Evolutionary conservation across 2,113 vertebrate genomes (phyloP), one percentile per base, ranked within the genome.

Genomic region (Corynorhinus townsendii): DNA sequence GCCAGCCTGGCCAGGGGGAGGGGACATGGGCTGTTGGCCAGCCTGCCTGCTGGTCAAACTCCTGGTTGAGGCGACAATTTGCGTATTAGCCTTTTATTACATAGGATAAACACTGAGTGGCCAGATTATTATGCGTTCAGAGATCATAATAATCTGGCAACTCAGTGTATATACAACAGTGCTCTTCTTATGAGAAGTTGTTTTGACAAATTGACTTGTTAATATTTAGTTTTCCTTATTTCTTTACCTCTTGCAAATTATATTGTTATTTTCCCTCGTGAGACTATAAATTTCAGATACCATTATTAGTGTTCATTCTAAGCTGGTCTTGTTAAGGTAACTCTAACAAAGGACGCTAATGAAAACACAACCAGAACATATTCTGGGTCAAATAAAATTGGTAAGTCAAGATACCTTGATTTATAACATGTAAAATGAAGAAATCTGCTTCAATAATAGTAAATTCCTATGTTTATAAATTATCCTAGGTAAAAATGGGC

Each of bases 361-460:
- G 84, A 86, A 86, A 84, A 85, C 28, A 93, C 30, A 91, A 75
- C 22, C 40, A 90, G 47, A 92, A 87, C 5, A 49, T 83, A 24
- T 66, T 91, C 35, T 56, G 45, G 40, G 17, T 92, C 90, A 84
- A 94, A 76, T 75, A 62, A 75, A 93, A 95, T 75, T 8, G 71
- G 72, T 17, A 91, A 8, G 4, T 69, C 4, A 90, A 69, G 26
- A 76, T 90, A 87, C 56, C 75, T 90, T 93, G 82, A 95, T 96
- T 96, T 47, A 35, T 28, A 94, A 56, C 35, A 90, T 89, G 43
- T 68, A 83, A 92, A 91, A 83, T 91, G 40, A 90, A 95, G 3
- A 96, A 1, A 66, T 95, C 11, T 66, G 6, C 8, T 94, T 35
- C 95, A 95, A 10, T 91, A 66, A 90, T 88, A 92, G 49, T 86